Evolutionary conservation across 2,888 invertebrate species (phyloP).

Genomic region (Leptodirus hochenwartii): DNA sequence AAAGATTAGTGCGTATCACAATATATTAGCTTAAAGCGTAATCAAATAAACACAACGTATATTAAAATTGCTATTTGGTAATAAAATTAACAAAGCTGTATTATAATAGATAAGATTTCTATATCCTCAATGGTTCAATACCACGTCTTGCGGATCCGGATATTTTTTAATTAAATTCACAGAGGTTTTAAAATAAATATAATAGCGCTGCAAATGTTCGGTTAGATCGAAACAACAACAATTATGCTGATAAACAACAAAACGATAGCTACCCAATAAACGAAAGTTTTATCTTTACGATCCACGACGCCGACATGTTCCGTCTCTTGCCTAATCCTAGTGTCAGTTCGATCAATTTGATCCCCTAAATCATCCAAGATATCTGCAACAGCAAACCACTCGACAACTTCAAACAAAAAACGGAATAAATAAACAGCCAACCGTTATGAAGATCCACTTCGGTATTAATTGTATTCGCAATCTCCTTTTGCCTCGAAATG

Average conservation of each 20-base stretch:
- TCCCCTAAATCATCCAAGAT: constrained; percentile 58
- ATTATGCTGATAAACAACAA: constrained; percentile 48
- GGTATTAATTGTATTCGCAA: constrained; percentile 52
- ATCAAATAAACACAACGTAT: too few relatives aligned
- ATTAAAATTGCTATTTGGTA: too few relatives aligned
- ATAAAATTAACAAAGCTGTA: too few relatives aligned
- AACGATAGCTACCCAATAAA: constrained; percentile 57
- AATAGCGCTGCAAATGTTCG: too few relatives aligned
- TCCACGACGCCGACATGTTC: constrained; percentile 43
- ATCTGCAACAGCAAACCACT: constrained; percentile 29
- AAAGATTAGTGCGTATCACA: too few relatives aligned
- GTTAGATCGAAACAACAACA: constrained; percentile 32
- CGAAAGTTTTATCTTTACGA: constrained; percentile 50
- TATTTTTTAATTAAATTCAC: not conserved
- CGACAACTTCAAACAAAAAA: not conserved
- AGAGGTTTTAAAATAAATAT: not conserved
- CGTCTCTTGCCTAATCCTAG: constrained; percentile 48
- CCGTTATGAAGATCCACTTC: constrained; percentile 69
- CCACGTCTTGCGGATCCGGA: too few relatives aligned
- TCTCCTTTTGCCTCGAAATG: constrained; percentile 54
- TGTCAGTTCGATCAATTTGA: constrained; percentile 50
- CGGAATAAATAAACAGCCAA: constrained; percentile 20
- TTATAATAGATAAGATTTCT: too few relatives aligned
- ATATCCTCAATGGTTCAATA: too few relatives aligned
- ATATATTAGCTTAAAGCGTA: too few relatives aligned